phyloP scores from a whole-genome alignment of 92 coral and sea anemone genomes.

The Blastomussa wellsi region DNA sequence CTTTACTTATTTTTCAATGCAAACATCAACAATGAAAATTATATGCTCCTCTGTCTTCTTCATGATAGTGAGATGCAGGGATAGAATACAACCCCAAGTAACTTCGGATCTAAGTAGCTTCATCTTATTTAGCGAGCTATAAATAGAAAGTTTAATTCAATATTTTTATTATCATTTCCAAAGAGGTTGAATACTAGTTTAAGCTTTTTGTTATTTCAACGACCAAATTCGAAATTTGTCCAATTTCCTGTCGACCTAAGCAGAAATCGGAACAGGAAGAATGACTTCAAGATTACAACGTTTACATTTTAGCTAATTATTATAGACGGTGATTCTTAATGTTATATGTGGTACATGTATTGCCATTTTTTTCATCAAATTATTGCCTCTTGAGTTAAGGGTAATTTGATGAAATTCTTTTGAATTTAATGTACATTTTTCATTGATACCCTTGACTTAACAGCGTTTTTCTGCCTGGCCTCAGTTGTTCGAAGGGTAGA shows the following conservation, averaged over 20 bases:
- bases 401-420: not conserved
- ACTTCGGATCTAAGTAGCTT: not conserved
- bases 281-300: not conserved
- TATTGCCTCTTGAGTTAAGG: not conserved
- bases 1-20: constrained; percentile 22
- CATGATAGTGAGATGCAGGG: not conserved
- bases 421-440: not conserved
- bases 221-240: not conserved
- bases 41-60: constrained; percentile 7
- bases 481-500: too few species aligned
- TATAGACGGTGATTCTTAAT: not conserved
- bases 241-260: constrained; percentile 6
- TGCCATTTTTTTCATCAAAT: not conserved
- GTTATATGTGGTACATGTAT: not conserved
- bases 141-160: not conserved
- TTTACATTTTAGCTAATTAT: not conserved
- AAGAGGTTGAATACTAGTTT: not conserved
- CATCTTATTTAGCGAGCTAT: not conserved
- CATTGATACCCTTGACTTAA: not conserved
- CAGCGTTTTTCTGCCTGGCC: not conserved
- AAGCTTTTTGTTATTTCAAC: not conserved
- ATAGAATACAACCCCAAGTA: not conserved
- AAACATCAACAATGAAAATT: constrained; percentile 30
- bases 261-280: not conserved
- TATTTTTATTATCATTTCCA: not conserved